Evolutionary conservation across 2,888 invertebrate genomes (phyloP).

Genomic region (Volucella bombylans): DNA sequence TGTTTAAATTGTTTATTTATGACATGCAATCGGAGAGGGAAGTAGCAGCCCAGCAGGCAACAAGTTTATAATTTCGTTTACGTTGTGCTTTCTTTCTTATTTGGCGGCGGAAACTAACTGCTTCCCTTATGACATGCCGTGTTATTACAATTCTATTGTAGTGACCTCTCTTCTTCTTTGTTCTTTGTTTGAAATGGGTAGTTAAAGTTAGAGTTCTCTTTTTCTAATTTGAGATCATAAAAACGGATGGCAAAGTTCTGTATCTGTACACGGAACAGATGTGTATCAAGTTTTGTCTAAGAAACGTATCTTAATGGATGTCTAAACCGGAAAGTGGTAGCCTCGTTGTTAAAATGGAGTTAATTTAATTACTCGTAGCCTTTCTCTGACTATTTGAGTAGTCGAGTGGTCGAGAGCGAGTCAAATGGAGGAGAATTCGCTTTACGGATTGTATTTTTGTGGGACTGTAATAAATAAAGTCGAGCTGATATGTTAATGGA

Average conservation of each 20-base stretch:
- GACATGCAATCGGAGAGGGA: constrained; percentile 43
- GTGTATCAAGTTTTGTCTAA: constrained; percentile 58
- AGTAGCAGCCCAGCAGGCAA: constrained; percentile 19
- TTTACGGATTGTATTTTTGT: neutral
- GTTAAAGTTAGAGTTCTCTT: constrained; percentile 1
- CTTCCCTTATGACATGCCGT: constrained; percentile 25
- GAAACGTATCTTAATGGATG: constrained; percentile 47
- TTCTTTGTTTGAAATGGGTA: constrained; percentile 21
- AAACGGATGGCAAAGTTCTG: constrained; percentile 24
- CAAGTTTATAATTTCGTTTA: constrained; percentile 51
- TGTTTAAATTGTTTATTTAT: constrained; percentile 62
- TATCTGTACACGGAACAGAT: constrained; percentile 13
- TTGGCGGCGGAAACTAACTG: constrained; percentile 50
- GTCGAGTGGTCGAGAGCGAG: neutral
- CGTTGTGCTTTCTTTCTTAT: constrained; percentile 37
- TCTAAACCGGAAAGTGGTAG: constrained; percentile 41
- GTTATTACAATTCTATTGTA: constrained; percentile 7
- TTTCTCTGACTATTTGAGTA: neutral
- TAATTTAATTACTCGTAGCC: constrained; percentile 36
- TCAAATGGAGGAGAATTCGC: neutral
- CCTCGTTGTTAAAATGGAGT: constrained; percentile 16
- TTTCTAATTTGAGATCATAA: constrained; percentile 27
- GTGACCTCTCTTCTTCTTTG: neutral
- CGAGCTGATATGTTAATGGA: constrained; percentile 42
- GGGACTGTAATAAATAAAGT: constrained; percentile 33